These are phyloP conservation scores for Dasyurus viverrinus DNA, from an alignment of 2,113 vertebrate species.

Conservation along the genomic window DNA sequence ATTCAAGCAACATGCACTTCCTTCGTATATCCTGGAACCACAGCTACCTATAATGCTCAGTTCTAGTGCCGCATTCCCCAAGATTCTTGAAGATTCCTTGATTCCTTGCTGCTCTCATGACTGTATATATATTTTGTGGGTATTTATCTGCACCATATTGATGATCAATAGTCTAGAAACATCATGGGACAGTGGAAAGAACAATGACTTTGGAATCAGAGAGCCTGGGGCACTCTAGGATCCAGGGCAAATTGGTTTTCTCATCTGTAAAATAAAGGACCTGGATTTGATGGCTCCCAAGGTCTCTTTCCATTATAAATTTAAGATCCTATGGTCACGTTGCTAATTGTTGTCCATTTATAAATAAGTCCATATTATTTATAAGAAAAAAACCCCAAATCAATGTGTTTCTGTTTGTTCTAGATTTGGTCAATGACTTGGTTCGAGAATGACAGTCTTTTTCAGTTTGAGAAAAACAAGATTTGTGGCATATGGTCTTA, in stretches of 20 bases:
- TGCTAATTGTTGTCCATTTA: not conserved
- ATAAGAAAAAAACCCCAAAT: conserved; percentile 23
- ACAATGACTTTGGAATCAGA: not conserved
- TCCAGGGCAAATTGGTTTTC: not conserved
- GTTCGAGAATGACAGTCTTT: not conserved
- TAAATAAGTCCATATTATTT: not conserved
- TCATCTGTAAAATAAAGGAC: not conserved
- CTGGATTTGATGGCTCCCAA: not conserved
- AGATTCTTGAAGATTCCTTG: not conserved
- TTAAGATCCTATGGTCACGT: not conserved
- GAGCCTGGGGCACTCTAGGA: not conserved
- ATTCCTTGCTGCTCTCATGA: not conserved
- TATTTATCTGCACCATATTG: not conserved
- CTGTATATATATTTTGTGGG: not conserved
- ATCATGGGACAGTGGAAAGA: not conserved
- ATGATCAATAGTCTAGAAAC: not conserved
- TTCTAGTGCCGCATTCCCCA: not conserved
- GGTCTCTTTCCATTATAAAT: not conserved
- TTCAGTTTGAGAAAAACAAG: not conserved
- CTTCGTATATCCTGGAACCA: not conserved
- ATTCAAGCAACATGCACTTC: not conserved
- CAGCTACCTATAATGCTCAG: not conserved
- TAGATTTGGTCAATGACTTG: not conserved
- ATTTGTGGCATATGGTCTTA: not conserved
- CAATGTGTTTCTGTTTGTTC: conserved; percentile 29